Evolutionary conservation across 2,888 invertebrate species (phyloP), one percentile per base, ranked within the genome.

Genomic region (Ceratothoa steindachneri): DNA sequence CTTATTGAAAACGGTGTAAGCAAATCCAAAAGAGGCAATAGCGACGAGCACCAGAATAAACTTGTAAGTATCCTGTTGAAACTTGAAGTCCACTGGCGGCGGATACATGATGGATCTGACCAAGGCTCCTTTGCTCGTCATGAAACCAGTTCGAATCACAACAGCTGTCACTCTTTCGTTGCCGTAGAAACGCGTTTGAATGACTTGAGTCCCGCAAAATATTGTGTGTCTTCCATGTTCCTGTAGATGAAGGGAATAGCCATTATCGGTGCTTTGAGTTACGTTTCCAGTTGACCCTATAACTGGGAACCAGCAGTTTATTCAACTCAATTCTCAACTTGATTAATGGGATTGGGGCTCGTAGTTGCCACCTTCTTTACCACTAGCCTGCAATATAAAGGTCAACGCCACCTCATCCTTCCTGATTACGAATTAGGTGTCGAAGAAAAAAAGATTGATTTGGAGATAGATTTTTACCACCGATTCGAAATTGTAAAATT

Each of bases 181-280:
- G 30, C 89, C 90, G 83, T 90, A 90, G 82, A 89, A 91, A 83
- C 95, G 88, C 1, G 94, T 93, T 86, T 97, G 96, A 80, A 96
- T 90, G 41, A 97, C 90, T 77, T 89, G 88, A 0, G 97, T 97
- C 9, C 97, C 96, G 81, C 93, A 90, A 85, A 92, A 96, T n/a
- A 97, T 86, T 0, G 93, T 92, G 82, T 95, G 93, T 80, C 92
- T 87, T 79, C 91, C 90, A 83, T 94, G 93, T 29, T 88, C 88
- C 80, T 90, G 90, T 15, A 90, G 30, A n/a, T n/a, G n/a, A n/a
- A n/a, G n/a, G n/a, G n/a, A n/a, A n/a, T 41, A 3, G 22, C 0
- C 27, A 19, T 9, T 19, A 60, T 15, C 19, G 0, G 9, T 67
- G 30, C 5, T 2, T 41, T 24, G 15, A 12, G 51, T 51, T 27